A percentile compares a stretch with the other conserved stretches of the same genome.
Conservation (phyloP, 2,888 invertebrate species). For the Xestobium rufovillosum region DNA sequence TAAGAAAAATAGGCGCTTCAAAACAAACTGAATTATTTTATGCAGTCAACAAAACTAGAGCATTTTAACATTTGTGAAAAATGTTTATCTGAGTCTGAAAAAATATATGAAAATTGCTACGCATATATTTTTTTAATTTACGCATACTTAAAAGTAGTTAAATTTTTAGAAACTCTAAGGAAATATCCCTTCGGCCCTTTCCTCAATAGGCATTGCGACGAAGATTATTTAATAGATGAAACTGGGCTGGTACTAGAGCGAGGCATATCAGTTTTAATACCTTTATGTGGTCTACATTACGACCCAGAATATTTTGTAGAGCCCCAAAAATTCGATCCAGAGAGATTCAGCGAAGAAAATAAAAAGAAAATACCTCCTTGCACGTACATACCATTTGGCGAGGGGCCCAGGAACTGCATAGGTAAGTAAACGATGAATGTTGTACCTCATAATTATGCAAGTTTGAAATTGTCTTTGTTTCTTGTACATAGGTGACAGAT, state of each 20-base stretch:
- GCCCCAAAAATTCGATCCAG: slow-evolving; percentile 43
- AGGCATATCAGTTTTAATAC: slow-evolving; percentile 39
- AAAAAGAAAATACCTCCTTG: slow-evolving; percentile 27
- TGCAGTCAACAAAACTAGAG: too few relatives aligned
- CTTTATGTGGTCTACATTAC: slow-evolving; percentile 34
- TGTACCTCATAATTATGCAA: not conserved
- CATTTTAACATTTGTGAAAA: too few relatives aligned
- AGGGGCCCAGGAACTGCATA: slow-evolving; percentile 38
- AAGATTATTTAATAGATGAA: slow-evolving; percentile 36
- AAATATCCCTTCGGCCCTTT: slow-evolving; percentile 40
- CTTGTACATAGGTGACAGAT: slow-evolving; percentile 33
- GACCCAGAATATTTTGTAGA: slow-evolving; percentile 41
- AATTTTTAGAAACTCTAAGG: slow-evolving; percentile 44
- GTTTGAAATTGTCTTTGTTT: slow-evolving; percentile 6
- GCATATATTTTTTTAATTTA: too few relatives aligned
- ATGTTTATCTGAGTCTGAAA: too few relatives aligned
- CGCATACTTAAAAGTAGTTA: too few relatives aligned
- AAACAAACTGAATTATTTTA: too few relatives aligned
- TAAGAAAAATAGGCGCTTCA: too few relatives aligned
- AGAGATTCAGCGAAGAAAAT: slow-evolving; percentile 40
- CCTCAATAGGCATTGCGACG: slow-evolving; percentile 30
- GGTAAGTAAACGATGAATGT: slow-evolving; percentile 25
- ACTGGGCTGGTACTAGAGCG: slow-evolving; percentile 39
- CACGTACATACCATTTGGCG: slow-evolving; percentile 36
- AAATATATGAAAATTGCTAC: too few relatives aligned